These are phyloP conservation scores for Perca flavescens DNA, from an alignment of 2,113 vertebrate genomes.

Conservation along the genomic window DNA sequence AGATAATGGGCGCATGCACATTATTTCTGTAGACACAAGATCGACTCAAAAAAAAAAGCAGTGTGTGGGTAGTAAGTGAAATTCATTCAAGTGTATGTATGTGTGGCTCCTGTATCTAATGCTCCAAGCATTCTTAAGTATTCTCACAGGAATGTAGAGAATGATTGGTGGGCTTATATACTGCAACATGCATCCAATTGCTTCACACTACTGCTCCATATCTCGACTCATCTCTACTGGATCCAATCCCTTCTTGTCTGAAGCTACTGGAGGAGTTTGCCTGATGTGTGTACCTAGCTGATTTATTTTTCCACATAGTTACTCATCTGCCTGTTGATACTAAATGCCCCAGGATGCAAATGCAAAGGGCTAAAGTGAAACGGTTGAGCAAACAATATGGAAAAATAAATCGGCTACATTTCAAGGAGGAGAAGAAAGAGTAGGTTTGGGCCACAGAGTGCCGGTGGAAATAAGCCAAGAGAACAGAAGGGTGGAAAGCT, in stretches of 20 bases:
- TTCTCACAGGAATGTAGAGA: conserved; percentile 43
- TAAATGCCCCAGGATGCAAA: conserved; percentile 28
- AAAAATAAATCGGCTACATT: conserved; percentile 41
- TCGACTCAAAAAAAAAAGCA: conserved; percentile 60
- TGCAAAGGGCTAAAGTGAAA: conserved; percentile 17
- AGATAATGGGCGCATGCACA: conserved; percentile 73
- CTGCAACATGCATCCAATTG: conserved; percentile 43
- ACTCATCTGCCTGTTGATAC: conserved; percentile 58
- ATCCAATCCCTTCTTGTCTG: conserved; percentile 15
- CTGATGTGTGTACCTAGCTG: neutral
- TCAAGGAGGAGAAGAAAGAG: conserved; percentile 22
- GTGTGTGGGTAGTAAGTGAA: conserved; percentile 66
- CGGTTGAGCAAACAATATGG: conserved; percentile 41
- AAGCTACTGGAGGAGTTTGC: conserved; percentile 14
- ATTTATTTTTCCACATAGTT: conserved; percentile 27
- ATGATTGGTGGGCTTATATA: conserved; percentile 46
- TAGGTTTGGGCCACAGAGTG: conserved; percentile 23
- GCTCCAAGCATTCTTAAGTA: conserved; percentile 49
- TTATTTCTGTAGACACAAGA: conserved; percentile 73
- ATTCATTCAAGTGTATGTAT: conserved; percentile 51
- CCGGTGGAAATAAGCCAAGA: conserved; percentile 60
- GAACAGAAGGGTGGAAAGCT: conserved; percentile 69
- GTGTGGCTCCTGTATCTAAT: conserved; percentile 20
- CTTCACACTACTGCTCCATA: conserved; percentile 23
- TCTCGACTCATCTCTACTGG: conserved; percentile 25